Base-by-base conservation (phyloP, 1,140 invertebrate species). In the Drosophila asahinai region DNA sequence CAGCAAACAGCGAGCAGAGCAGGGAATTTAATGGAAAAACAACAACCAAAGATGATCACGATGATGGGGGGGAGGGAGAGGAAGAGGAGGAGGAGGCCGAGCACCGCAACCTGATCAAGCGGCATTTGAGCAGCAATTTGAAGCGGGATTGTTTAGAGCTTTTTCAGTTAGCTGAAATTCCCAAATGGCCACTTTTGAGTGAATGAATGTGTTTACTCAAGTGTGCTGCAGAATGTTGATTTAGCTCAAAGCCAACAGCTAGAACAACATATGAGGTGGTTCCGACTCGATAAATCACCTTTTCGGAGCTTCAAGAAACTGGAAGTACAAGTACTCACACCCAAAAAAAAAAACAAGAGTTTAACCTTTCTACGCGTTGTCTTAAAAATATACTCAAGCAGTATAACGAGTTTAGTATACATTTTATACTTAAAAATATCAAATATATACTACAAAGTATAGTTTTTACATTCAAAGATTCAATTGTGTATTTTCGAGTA, bases 21-120 rank as follows among this genome's bases (percentile, higher is more conserved):
- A 49, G 73, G 71, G 82, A 70, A 86, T 74, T 81, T 64, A 86
- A 81, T 84, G 73, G 54, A 57, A 57, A 84, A 81, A 77, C 61
- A 59, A 43, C 63, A 64, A 51, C 54, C 54, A 49, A 71, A 61
- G 63, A 64, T 54, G 68, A 64, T 40, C 67, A 66, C 14, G 54
- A 51, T 42, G 61, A 66, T 61, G 66, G 72, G 65, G 55, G 58
- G 55, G 22, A 70, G 47, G 64, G 66, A 61, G 63, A 64, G 65
- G 60, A 60, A 27, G 71, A 57, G 68, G 47, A 63, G 51, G 15
- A 19, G 61, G 27, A 25, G 30, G 42, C 11, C 1, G 19, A 22
- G 59, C 15, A 45, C 55, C 27, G 42, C 72, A 75, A 64, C 36
- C 59, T 62, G 59, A 65, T 64, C 71, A 48, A 43, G 51, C 51